Conservation (phyloP, 1,140 invertebrate genomes). For the Drosophila saltans region DNA sequence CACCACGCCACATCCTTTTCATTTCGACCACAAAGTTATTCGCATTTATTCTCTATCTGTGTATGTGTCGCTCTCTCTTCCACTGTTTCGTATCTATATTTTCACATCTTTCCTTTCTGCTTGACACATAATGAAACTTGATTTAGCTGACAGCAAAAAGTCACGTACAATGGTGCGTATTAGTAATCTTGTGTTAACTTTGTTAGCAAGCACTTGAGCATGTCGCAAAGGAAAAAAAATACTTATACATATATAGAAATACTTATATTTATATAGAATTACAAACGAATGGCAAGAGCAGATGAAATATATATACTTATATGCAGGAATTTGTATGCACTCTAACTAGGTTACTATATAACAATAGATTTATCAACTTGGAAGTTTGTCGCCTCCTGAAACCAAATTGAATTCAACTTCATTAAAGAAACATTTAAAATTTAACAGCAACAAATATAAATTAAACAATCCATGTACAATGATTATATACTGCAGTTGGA, state of each 20-base stretch:
- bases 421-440: conserved; percentile 11
- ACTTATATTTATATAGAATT: neutral
- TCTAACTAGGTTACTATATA: conserved; percentile 48
- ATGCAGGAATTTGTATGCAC: conserved; percentile 23
- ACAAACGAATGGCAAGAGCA: conserved; percentile 16
- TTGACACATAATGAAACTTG: conserved; percentile 78
- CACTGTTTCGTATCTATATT: conserved; percentile 27
- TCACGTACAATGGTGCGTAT: conserved; percentile 80
- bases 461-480: conserved; percentile 28
- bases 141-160: conserved; percentile 81
- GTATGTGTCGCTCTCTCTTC: conserved; percentile 1
- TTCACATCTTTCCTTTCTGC: conserved; percentile 21
- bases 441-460: conserved; percentile 28
- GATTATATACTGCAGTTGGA: conserved; percentile 39
- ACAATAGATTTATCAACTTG: conserved; percentile 45
- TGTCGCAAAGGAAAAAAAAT: conserved; percentile 44
- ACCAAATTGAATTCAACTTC: conserved; percentile 8
- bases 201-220: conserved; percentile 73
- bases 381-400: neutral
- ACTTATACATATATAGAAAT: conserved; percentile 6
- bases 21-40: conserved; percentile 55
- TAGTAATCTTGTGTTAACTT: conserved; percentile 80
- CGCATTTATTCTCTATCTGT: neutral
- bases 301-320: conserved; percentile 19
- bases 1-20: neutral